Evolutionary conservation across 1,140 invertebrate genomes (phyloP).

Genomic region (Drosophila persimilis): DNA sequence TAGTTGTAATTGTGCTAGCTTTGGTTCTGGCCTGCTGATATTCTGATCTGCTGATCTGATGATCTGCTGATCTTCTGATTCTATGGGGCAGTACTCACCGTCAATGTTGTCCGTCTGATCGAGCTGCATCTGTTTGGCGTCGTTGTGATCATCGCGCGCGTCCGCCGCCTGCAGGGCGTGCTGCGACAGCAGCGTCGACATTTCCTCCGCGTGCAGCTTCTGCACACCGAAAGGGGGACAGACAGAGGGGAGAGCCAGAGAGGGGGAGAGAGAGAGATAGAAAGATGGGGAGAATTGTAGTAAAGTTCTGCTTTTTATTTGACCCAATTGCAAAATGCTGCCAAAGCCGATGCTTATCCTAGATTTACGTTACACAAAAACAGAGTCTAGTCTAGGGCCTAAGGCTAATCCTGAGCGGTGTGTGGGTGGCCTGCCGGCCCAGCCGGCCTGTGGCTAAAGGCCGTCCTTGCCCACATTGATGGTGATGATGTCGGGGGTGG

Average conservation of each 20-base stretch:
- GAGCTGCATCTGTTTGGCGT: constrained; percentile 75
- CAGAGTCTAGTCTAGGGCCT: constrained; percentile 49
- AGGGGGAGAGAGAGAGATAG: constrained; percentile 16
- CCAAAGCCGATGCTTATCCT: constrained; percentile 19
- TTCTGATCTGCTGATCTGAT: not conserved
- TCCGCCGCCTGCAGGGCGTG: constrained; percentile 73
- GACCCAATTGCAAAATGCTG: constrained; percentile 59
- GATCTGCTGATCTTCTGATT: not conserved
- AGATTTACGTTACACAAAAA: constrained; percentile 34
- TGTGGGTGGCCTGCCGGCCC: constrained; percentile 14
- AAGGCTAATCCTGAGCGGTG: constrained; percentile 68
- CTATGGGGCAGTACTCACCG: constrained; percentile 68
- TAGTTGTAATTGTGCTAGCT: constrained; percentile 54
- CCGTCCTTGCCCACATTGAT: constrained; percentile 80
- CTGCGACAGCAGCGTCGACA: constrained; percentile 75
- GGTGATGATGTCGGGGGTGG: constrained; percentile 69
- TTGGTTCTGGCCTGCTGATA: constrained; percentile 30
- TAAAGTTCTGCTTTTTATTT: constrained; percentile 15
- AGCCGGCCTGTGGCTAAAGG: constrained; percentile 11
- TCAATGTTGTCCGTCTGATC: constrained; percentile 83
- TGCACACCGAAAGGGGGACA: constrained; percentile 15
- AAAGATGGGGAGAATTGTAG: not conserved
- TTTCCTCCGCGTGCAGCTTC: constrained; percentile 80
- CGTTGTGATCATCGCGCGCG: constrained; percentile 77
- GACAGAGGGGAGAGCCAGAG: constrained; percentile 1